Evolutionary conservation across 2,797 vertebrate genomes (phyloP).

Genomic region (Schizothorax lantsangensis): DNA sequence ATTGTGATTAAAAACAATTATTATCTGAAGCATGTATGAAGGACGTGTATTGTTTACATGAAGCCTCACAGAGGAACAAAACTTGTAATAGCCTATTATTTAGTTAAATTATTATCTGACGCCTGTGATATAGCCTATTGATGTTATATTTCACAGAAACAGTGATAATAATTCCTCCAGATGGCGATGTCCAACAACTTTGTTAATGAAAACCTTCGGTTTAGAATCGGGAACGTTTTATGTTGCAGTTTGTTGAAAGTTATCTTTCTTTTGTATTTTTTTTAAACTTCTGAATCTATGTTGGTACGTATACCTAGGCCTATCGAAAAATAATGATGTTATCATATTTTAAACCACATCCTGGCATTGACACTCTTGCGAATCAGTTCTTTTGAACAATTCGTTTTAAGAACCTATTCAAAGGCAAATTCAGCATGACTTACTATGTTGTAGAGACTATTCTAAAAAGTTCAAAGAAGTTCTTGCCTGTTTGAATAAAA

Average conservation of each 20-base stretch:
- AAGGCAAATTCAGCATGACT: background rate
- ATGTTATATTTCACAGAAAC: background rate
- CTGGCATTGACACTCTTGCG: background rate
- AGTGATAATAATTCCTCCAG: background rate
- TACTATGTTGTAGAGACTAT: too few species aligned
- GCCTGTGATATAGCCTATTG: too few species aligned
- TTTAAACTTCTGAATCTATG: background rate
- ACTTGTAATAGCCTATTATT: too few species aligned
- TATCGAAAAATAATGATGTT: background rate
- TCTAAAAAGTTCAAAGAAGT: too few species aligned
- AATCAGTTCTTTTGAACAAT: conserved; percentile 2
- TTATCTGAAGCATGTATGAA: background rate
- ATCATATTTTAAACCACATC: background rate
- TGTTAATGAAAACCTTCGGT: background rate
- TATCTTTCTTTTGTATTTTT: background rate
- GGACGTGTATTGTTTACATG: background rate
- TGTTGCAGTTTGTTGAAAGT: background rate
- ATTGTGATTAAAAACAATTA: background rate
- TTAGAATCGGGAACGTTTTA: background rate
- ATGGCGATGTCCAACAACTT: background rate
- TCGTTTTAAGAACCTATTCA: background rate
- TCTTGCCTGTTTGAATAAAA: too few species aligned
- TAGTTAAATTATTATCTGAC: too few species aligned
- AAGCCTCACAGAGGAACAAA: background rate
- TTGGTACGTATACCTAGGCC: background rate